Evolutionary conservation across 1,140 invertebrate genomes (phyloP).

Genomic region (Bombus balteatus): DNA sequence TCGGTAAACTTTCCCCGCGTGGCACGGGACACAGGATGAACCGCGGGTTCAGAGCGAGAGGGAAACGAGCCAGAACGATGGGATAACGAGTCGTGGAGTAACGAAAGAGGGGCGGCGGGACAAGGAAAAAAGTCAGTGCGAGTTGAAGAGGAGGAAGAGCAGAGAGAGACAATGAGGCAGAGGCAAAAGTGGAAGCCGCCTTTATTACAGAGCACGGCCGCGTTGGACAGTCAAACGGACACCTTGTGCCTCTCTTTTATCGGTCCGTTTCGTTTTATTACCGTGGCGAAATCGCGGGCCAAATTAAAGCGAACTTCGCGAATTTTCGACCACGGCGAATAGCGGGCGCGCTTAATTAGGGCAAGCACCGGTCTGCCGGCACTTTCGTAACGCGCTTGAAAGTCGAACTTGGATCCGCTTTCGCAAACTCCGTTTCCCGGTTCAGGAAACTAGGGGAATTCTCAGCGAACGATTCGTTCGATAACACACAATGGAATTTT

Average conservation of each 20-base stretch:
- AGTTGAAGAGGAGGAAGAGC: background rate
- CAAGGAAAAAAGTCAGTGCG: background rate
- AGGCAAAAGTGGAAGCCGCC: conserved; percentile 68
- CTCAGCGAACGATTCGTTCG: no score
- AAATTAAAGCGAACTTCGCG: conserved; percentile 62
- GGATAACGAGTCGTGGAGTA: conserved; percentile 62
- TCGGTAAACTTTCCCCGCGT: conserved; percentile 51
- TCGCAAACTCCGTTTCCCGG: background rate
- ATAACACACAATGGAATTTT: no score
- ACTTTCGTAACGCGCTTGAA: conserved; percentile 16
- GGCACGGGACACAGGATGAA: conserved; percentile 35
- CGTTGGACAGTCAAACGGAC: conserved; percentile 75
- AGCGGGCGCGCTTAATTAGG: conserved; percentile 57
- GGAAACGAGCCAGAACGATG: conserved; percentile 32
- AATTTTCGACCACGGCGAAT: conserved; percentile 55
- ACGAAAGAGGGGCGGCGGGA: conserved; percentile 11
- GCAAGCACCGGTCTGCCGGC: background rate
- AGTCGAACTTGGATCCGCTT: background rate
- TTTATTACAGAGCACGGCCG: conserved; percentile 72
- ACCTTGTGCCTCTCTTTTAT: conserved; percentile 71
- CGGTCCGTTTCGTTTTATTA: conserved; percentile 70
- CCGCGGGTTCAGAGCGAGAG: conserved; percentile 15
- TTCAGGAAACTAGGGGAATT: background rate
- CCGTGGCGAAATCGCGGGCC: conserved; percentile 63
- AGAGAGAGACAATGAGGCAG: conserved; percentile 59